Conservation (phyloP, 2,797 vertebrate genomes). For the Sebastes variabilis region DNA sequence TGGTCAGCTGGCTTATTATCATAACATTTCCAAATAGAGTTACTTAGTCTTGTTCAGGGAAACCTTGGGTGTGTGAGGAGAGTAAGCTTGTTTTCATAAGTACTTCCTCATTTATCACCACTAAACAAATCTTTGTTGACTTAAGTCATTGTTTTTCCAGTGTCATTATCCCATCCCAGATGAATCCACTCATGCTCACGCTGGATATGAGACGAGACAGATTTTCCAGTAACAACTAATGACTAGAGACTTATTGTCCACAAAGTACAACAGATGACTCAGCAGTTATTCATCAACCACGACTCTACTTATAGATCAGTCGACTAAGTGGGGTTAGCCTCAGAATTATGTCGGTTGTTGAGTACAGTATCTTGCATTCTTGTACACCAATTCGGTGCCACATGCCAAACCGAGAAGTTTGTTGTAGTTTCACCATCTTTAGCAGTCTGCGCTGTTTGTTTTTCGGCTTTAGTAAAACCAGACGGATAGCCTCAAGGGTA, state of each 20-base stretch:
- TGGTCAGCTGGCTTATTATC: neutral
- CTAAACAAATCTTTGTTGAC: neutral
- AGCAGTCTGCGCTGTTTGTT: neutral
- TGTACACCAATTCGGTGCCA: neutral
- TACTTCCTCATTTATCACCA: neutral
- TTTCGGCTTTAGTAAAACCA: neutral
- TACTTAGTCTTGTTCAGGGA: neutral
- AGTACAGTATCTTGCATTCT: neutral
- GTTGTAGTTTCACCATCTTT: neutral
- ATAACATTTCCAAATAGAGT: neutral
- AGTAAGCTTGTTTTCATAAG: neutral
- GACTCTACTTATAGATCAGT: neutral
- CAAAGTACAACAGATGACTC: neutral
- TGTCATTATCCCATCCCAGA: neutral
- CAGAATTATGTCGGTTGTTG: neutral
- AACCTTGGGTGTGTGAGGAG: neutral
- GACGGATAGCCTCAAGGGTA: neutral
- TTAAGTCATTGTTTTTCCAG: neutral
- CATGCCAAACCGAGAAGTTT: neutral
- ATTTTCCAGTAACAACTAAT: slow-evolving; percentile 5
- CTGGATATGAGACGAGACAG: neutral
- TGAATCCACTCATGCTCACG: neutral
- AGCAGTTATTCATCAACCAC: neutral
- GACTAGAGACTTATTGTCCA: neutral
- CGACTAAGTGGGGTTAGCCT: neutral